Conservation (phyloP, 2,113 vertebrate genomes). For the Cephalopterus ornatus region DNA sequence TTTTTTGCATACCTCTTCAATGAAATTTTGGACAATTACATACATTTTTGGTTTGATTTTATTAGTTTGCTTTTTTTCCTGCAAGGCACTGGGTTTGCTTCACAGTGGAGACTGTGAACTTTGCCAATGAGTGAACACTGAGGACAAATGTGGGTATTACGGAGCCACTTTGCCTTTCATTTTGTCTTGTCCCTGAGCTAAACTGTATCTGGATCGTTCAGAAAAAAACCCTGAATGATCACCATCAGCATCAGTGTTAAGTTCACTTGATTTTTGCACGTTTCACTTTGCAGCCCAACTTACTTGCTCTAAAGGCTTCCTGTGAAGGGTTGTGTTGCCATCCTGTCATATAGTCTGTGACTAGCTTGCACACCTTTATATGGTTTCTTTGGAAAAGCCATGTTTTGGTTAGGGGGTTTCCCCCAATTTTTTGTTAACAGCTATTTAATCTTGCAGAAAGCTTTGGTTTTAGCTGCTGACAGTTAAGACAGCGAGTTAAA, state of each 20-base stretch:
- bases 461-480: not conserved
- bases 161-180: not conserved
- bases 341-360: fast-evolving
- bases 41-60: not conserved
- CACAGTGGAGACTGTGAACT: not conserved
- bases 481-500: not conserved
- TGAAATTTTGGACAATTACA: not conserved
- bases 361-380: not conserved
- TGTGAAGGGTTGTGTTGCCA: not conserved
- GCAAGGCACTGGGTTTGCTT: not conserved
- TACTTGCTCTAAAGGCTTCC: not conserved
- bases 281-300: not conserved
- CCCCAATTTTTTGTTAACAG: not conserved
- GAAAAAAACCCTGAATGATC: not conserved
- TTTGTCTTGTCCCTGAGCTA: not conserved
- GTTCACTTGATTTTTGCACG: not conserved
- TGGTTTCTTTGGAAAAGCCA: not conserved
- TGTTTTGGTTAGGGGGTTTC: not conserved
- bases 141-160: not conserved
- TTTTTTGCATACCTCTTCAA: not conserved
- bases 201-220: not conserved
- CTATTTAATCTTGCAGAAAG: not conserved
- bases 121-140: not conserved
- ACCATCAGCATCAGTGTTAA: not conserved
- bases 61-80: not conserved